A percentile compares a stretch with the other conserved stretches of the same genome.
phyloP scores from a whole-genome alignment of 2,113 vertebrate genomes.

The Neodontobutis hainanensis region DNA sequence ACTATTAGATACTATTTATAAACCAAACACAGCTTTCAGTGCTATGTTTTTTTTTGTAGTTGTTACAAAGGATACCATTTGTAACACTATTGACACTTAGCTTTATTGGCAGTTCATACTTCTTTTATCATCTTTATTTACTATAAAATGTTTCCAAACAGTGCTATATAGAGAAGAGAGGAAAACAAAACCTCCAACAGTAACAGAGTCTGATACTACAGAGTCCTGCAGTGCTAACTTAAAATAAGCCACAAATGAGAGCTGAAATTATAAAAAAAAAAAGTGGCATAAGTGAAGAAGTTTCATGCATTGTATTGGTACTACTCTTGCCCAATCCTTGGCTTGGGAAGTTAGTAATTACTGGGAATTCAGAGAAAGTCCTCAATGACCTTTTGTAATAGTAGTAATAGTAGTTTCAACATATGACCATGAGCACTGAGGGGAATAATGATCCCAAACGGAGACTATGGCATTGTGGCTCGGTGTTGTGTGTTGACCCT shows the following conservation, averaged over 20 bases:
- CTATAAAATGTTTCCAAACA: too few species aligned
- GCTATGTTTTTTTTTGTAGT: too few species aligned
- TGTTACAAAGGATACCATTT: too few species aligned
- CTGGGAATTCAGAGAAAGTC: constrained; percentile 38
- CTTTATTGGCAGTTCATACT: too few species aligned
- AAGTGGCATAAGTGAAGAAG: too few species aligned
- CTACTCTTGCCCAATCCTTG: constrained; percentile 2
- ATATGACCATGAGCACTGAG: constrained; percentile 20
- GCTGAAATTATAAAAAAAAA: background rate
- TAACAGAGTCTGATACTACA: too few species aligned
- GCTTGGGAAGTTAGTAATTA: constrained; percentile 38
- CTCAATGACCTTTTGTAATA: constrained; percentile 19
- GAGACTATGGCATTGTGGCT: constrained; percentile 52
- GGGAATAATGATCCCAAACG: constrained; percentile 30
- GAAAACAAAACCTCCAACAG: too few species aligned
- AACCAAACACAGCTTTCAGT: too few species aligned
- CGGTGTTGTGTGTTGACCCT: constrained; percentile 47
- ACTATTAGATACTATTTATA: too few species aligned
- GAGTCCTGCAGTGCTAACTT: background rate
- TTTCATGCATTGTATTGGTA: background rate
- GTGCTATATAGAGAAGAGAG: too few species aligned
- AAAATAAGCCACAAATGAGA: background rate
- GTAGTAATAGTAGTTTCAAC: constrained; percentile 46
- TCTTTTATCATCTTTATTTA: too few species aligned
- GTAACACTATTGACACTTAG: too few species aligned